Conservation (phyloP, 2,113 vertebrate species). For the Circaetus cinerascens region DNA sequence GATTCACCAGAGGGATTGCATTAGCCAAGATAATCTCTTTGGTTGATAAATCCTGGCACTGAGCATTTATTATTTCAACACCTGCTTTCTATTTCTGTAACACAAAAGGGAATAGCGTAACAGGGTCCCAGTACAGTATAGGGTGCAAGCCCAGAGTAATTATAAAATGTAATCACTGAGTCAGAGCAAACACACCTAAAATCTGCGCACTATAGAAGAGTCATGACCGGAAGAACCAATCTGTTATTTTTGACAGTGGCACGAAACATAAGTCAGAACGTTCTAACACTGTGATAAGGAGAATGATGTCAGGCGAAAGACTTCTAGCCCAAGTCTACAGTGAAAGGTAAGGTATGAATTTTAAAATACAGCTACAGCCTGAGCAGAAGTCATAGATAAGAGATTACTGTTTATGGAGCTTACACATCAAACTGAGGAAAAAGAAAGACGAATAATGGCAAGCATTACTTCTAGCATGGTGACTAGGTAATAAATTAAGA, state of each 20-base stretch:
- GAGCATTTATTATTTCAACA: slow-evolving; percentile 10
- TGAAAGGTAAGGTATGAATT: neutral
- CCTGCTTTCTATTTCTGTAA: neutral
- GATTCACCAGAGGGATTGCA: neutral
- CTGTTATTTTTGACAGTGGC: neutral
- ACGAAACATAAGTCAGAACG: neutral
- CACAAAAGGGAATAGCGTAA: neutral
- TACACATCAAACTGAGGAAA: neutral
- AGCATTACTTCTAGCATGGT: neutral
- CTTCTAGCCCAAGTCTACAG: neutral
- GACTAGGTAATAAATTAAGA: neutral
- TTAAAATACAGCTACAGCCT: neutral
- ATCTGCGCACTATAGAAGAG: neutral
- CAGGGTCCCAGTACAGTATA: neutral
- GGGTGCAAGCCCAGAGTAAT: neutral
- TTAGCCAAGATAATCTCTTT: neutral
- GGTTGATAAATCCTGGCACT: neutral
- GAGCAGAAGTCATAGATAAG: neutral
- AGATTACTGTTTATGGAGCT: neutral
- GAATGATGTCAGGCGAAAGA: neutral
- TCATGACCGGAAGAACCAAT: neutral
- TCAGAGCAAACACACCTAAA: slow-evolving; percentile 1
- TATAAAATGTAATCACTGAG: neutral
- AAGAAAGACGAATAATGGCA: neutral
- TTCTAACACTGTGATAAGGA: neutral